Evolutionary conservation across 2,888 invertebrate genomes (phyloP).

Genomic region (Chouioia cunea): DNA sequence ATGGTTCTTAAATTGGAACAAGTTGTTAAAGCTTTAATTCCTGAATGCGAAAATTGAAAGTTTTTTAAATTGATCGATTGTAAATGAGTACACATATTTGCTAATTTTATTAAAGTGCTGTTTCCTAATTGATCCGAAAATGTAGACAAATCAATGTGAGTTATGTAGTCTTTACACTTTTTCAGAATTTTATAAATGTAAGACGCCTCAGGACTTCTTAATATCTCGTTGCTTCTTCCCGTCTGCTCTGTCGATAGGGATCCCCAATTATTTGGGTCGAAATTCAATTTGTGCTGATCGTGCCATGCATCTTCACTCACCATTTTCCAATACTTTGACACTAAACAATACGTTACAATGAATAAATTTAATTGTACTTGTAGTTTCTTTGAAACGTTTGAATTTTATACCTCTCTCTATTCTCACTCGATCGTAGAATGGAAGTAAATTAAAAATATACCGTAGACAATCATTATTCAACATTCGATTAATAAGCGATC

Average conservation of each 20-base stretch:
- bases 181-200: neutral
- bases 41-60: conserved; percentile 71
- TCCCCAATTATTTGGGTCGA: conserved; percentile 53
- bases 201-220: conserved; percentile 42
- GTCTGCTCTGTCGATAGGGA: no score
- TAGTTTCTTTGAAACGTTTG: neutral
- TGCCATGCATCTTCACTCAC: conserved; percentile 71
- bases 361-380: no score
- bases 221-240: no score
- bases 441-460: conserved; percentile 71
- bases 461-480: conserved; percentile 73
- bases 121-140: conserved; percentile 70
- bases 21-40: conserved; percentile 67
- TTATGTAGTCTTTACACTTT: neutral
- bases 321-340: conserved; percentile 72
- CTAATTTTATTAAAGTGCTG: conserved; percentile 71
- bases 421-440: conserved; percentile 70
- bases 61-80: conserved; percentile 70
- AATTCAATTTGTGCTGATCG: conserved; percentile 62
- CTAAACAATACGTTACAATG: conserved; percentile 52
- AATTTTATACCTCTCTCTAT: conserved; percentile 69
- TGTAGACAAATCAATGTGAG: conserved; percentile 48
- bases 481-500: conserved; percentile 65
- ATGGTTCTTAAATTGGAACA: conserved; percentile 69
- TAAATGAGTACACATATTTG: conserved; percentile 73